These are phyloP conservation scores for Edolisoma coerulescens DNA, from an alignment of 2,113 vertebrate species.

Conservation along the genomic window DNA sequence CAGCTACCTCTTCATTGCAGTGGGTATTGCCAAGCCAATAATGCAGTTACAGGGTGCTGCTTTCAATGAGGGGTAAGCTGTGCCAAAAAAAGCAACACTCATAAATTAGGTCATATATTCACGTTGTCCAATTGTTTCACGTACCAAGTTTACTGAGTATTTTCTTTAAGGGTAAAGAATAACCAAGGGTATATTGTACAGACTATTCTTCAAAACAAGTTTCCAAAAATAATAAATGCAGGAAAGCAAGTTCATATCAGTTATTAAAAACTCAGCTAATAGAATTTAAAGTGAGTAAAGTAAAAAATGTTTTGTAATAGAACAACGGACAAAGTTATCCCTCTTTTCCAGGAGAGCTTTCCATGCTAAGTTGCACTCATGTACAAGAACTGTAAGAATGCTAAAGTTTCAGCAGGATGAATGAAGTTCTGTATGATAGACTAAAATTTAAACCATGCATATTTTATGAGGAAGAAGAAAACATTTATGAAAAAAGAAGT, in stretches of 20 bases:
- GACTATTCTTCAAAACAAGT: neutral
- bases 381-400: neutral
- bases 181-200: neutral
- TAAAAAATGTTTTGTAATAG: neutral
- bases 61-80: neutral
- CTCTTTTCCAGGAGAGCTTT: neutral
- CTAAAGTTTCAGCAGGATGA: neutral
- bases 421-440: neutral
- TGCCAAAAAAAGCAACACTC: neutral
- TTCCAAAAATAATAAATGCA: neutral
- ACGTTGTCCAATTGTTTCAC: neutral
- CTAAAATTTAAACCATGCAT: neutral
- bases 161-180: neutral
- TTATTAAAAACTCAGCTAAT: neutral
- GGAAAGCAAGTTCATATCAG: neutral
- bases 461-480: neutral
- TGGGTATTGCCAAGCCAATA: neutral
- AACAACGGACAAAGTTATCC: neutral
- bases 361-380: neutral
- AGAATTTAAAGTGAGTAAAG: neutral
- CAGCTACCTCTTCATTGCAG: neutral
- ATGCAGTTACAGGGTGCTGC: neutral
- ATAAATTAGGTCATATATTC: neutral
- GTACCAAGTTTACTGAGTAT: neutral
- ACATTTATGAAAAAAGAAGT: neutral